phyloP scores from a whole-genome alignment of 2,113 vertebrate species.

The Turnix velox region DNA sequence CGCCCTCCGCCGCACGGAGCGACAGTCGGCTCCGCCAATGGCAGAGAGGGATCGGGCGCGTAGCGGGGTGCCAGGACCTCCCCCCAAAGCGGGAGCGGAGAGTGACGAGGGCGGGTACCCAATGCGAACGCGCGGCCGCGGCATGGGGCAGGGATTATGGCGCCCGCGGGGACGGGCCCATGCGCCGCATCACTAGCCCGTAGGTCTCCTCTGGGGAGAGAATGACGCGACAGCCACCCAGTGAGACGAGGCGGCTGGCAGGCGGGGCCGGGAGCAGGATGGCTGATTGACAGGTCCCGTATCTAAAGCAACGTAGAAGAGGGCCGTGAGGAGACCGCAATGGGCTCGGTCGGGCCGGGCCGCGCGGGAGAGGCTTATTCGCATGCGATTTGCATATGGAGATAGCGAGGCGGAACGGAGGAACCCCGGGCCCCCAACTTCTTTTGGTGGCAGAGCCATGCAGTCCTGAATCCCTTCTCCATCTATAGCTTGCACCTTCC shows the following conservation, averaged over 20 bases:
- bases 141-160: neutral
- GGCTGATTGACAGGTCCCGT: neutral
- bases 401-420: rapidly evolving
- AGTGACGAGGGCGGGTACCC: neutral
- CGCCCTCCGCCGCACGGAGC: rapidly evolving
- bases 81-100: neutral
- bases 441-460: neutral
- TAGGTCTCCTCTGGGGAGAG: rapidly evolving
- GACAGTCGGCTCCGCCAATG: neutral
- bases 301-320: neutral
- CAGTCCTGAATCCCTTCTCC: no score
- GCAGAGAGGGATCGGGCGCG: rapidly evolving
- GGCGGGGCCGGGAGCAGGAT: rapidly evolving
- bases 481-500: rapidly evolving
- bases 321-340: neutral
- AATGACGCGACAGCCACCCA: rapidly evolving
- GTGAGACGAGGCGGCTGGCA: rapidly evolving
- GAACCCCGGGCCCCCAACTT: no score
- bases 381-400: neutral
- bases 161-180: neutral
- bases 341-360: neutral
- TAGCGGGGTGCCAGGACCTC: rapidly evolving
- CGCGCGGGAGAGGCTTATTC: neutral
- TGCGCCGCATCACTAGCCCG: neutral
- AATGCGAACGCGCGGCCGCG: neutral